phyloP scores from a whole-genome alignment of 2,888 invertebrate species.

The Tuta absoluta region DNA sequence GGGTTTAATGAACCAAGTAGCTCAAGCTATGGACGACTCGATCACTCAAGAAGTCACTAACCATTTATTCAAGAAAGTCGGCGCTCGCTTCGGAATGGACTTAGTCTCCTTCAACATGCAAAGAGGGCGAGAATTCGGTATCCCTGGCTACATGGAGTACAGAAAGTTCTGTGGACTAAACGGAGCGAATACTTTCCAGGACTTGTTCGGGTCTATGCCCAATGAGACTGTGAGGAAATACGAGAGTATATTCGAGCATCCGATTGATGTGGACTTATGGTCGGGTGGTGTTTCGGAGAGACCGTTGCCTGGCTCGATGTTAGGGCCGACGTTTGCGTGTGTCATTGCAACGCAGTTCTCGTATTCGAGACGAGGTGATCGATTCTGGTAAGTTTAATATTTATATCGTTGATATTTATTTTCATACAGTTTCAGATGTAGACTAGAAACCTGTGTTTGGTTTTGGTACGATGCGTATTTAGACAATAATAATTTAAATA shows the following conservation, averaged over 20 bases:
- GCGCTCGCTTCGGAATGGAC: slow-evolving; percentile 91
- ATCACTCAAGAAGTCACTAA: slow-evolving; percentile 95
- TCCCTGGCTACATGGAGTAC: slow-evolving; percentile 96
- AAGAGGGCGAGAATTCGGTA: slow-evolving; percentile 93
- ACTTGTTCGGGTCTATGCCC: slow-evolving; percentile 92
- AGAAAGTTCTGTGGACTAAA: slow-evolving; percentile 94
- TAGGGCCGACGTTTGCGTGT: slow-evolving; percentile 97
- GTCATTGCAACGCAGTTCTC: slow-evolving; percentile 96
- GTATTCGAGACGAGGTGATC: slow-evolving; percentile 92
- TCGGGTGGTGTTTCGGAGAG: slow-evolving; percentile 96
- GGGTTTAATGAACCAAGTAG: slow-evolving; percentile 96
- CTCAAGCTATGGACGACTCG: slow-evolving; percentile 97
- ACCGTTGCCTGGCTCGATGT: slow-evolving; percentile 93
- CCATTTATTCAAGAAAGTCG: slow-evolving; percentile 93
- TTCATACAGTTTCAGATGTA: too few species aligned
- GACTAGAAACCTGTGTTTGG: too few species aligned
- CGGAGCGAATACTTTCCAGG: slow-evolving; percentile 88
- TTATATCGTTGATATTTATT: too few species aligned
- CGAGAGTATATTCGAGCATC: slow-evolving; percentile 92
- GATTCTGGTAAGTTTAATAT: slow-evolving; percentile 87
- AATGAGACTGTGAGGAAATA: slow-evolving; percentile 76
- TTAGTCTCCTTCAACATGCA: slow-evolving; percentile 96
- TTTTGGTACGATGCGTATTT: too few species aligned
- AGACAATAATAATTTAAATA: too few species aligned
- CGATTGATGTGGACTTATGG: slow-evolving; percentile 96